These are phyloP conservation scores for Scaptomyza parva DNA, from an alignment of 2,888 invertebrate genomes.

Conservation along the genomic window DNA sequence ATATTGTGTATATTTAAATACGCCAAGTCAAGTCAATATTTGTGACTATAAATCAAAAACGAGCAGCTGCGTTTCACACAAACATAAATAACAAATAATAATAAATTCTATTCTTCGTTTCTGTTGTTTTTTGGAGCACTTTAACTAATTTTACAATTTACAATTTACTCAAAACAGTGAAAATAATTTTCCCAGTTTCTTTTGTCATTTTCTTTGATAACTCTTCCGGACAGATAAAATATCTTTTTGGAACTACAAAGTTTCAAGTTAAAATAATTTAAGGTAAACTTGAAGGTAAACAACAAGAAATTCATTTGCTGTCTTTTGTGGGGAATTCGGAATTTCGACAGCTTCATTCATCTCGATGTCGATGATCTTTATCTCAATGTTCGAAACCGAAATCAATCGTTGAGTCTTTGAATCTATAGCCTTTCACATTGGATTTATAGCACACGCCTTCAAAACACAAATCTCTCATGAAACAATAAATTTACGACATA, in stretches of 20 bases:
- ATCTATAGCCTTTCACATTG: slow-evolving; percentile 35
- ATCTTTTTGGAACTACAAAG: neutral
- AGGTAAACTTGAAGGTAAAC: neutral
- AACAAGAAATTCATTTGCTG: neutral
- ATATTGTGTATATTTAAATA: slow-evolving; percentile 47
- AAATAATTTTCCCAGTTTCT: slow-evolving; percentile 9
- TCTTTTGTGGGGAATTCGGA: too few relatives aligned
- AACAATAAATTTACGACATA: slow-evolving; percentile 39
- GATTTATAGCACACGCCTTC: slow-evolving; percentile 31
- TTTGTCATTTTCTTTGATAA: neutral
- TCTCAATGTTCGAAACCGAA: slow-evolving; percentile 17
- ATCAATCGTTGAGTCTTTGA: slow-evolving; percentile 28
- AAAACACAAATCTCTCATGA: slow-evolving; percentile 19
- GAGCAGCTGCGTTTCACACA: slow-evolving; percentile 51
- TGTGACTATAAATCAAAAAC: slow-evolving; percentile 56
- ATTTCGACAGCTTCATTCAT: slow-evolving; percentile 15
- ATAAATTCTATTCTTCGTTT: slow-evolving; percentile 16
- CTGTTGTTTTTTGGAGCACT: slow-evolving; percentile 14
- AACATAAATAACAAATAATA: slow-evolving; percentile 34
- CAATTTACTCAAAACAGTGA: neutral
- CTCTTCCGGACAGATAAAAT: neutral
- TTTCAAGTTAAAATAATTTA: neutral
- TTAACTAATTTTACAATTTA: slow-evolving; percentile 29
- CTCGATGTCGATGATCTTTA: slow-evolving; percentile 5
- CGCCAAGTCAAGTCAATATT: slow-evolving; percentile 52